These are phyloP conservation scores for Aplocera efformata DNA, from an alignment of 2,888 invertebrate genomes.

Conservation along the genomic window DNA sequence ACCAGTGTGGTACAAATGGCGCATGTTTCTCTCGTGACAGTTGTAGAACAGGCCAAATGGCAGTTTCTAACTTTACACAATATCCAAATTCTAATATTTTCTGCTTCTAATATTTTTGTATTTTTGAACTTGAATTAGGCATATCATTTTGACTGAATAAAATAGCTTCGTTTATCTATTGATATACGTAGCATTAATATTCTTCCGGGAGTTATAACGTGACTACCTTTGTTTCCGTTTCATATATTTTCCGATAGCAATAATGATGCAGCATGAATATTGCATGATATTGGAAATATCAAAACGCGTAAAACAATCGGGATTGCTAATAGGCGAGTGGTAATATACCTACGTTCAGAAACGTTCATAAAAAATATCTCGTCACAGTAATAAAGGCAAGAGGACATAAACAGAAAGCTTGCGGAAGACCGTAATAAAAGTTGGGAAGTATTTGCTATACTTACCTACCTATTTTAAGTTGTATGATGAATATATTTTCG, in stretches of 20 bases:
- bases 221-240: too few species aligned
- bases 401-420: constrained; percentile 52
- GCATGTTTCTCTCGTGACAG: constrained; percentile 39
- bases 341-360: constrained; percentile 41
- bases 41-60: constrained; percentile 30
- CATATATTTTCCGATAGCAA: too few species aligned
- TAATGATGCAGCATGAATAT: too few species aligned
- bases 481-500: constrained; percentile 38
- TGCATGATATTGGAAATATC: too few species aligned
- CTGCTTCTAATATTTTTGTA: too few species aligned
- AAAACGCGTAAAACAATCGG: constrained; percentile 6
- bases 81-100: constrained; percentile 26
- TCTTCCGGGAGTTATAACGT: too few species aligned
- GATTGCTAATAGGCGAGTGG: constrained; percentile 35
- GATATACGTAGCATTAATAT: too few species aligned
- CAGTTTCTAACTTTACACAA: constrained; percentile 37
- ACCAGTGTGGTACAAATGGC: constrained; percentile 49
- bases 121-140: too few species aligned
- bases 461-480: constrained; percentile 37
- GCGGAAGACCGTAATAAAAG: constrained; percentile 54
- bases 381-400: constrained; percentile 49
- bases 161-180: too few species aligned
- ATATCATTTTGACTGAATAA: too few species aligned
- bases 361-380: constrained; percentile 56
- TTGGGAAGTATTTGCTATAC: constrained; percentile 44